Evolutionary conservation across 2,113 vertebrate genomes (phyloP), one percentile per base, ranked within the genome.

Genomic region (Vidua chalybeata): DNA sequence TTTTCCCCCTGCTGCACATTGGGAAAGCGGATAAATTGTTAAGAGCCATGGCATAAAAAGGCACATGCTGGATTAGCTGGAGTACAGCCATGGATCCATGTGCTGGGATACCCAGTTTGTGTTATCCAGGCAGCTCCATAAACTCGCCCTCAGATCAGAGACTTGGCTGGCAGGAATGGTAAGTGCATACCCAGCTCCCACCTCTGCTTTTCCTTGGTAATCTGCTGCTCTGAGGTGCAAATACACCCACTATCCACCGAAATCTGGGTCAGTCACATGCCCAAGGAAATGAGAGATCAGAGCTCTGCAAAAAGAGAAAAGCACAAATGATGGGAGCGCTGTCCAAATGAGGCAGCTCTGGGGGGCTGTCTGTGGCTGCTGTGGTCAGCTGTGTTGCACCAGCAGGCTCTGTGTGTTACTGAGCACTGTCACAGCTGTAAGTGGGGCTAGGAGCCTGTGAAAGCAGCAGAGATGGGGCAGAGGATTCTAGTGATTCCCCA

Each of bases 401-500:
- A 35, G 59, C 10, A 6, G 54, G 58, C 22, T 73, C 18, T 0
- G 6, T 48, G 69, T 43, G 61, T 22, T 33, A 20, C 33, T 1
- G 2, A n/a, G 46, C n/a, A 9, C 24, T 18, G 0, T 9, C 3
- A 0, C 46, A 69, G 64, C 55, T 2, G 2, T 21, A 5, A 22
- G 46, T 0, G 2, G 71, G 49, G 48, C 30, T 1, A 21, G 18
- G 41, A 83, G 35, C 33, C 43, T 9, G 2, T 22, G 72, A 46
- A 56, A 54, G 0, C 12, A 61, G 49, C 52, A 33, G 66, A 35
- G 73, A 15, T 61, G 45, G 52, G 58, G 30, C 3, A 10, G 49
- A 45, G 45, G 15, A 55, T 78, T 7, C 74, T 54, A n/a, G 78
- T 49, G 58, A 56, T 61, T 19, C 46, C 51, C 54, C 2, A 4